These are phyloP conservation scores for Hozukius guyotensis DNA, from an alignment of 2,797 vertebrate species.

Conservation along the genomic window DNA sequence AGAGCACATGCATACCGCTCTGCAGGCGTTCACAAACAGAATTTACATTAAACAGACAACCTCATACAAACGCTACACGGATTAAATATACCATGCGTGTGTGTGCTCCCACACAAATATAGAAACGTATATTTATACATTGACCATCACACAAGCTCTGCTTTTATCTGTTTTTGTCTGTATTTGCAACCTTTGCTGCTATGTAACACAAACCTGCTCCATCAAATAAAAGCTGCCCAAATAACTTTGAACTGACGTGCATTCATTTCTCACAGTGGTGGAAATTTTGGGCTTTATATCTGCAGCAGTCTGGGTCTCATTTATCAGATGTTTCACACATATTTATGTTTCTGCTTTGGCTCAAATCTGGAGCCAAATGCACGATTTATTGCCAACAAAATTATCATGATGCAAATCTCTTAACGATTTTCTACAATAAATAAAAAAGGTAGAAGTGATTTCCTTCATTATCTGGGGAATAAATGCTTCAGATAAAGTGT, in stretches of 20 bases:
- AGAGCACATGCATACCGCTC: background rate
- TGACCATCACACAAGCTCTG: background rate
- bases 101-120: background rate
- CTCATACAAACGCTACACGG: slow-evolving; percentile 20
- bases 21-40: slow-evolving; percentile 8
- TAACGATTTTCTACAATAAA: background rate
- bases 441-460: background rate
- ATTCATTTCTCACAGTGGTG: background rate
- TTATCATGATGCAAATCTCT: background rate
- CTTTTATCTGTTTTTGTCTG: background rate
- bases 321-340: background rate
- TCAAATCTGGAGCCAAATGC: slow-evolving; percentile 4
- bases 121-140: background rate
- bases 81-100: slow-evolving; percentile 10
- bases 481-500: background rate
- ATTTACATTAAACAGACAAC: slow-evolving; percentile 34
- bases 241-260: background rate
- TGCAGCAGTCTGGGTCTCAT: slow-evolving; percentile 1
- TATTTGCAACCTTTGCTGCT: background rate
- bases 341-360: slow-evolving; percentile 2
- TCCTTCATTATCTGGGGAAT: background rate
- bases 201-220: background rate
- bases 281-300: background rate
- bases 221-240: background rate
- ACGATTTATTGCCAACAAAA: background rate